Evolutionary conservation across 2,888 invertebrate species (phyloP), one percentile per base, ranked within the genome.

Genomic region (Agrochola litura): DNA sequence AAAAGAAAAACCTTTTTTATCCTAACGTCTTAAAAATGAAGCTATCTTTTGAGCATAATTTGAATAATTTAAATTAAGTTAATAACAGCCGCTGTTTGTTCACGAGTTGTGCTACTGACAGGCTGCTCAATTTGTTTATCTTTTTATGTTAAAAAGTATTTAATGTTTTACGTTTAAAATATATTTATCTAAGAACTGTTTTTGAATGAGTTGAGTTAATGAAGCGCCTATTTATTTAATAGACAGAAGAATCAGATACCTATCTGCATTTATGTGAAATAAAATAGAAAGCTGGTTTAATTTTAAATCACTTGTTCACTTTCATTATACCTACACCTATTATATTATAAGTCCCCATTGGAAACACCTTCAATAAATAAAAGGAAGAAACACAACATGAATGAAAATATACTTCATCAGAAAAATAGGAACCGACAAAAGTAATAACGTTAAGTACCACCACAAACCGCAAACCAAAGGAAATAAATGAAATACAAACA

Each of bases 51-150:
- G 61, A 16, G 25, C 46, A 58, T 16, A 66, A 76, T 73, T 81
- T 76, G 37, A 65, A 69, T 73, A 64, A 73, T 76, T 63, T 61
- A 58, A 60, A 64, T 61, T 60, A 64, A 71, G 37, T 71, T 72
- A 16, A 52, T 61, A 65, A 46, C 64, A 58, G 52, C 52, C 25
- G 46, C 16, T n/a, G 56, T 85, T 83, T 82, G 41, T 86, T 85
- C 5, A 19, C 22, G 46, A 65, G 30, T 69, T 61, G 12, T 83
- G 86, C 16, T 37, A 3, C 46, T 72, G 83, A 74, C 73, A 77
- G 86, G 2, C 22, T 25, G 43, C 60, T 64, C 67, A 41, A 58
- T 54, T 83, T 49, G 54, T 66, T 76, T 64, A 70, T 67, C 63
- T 76, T 70, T 72, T 73, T 43, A 73, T n/a, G 12, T 30, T 25